Evolutionary conservation across 2,797 vertebrate genomes (phyloP), one percentile per base, ranked within the genome.

Genomic region (Miichthys miiuy): DNA sequence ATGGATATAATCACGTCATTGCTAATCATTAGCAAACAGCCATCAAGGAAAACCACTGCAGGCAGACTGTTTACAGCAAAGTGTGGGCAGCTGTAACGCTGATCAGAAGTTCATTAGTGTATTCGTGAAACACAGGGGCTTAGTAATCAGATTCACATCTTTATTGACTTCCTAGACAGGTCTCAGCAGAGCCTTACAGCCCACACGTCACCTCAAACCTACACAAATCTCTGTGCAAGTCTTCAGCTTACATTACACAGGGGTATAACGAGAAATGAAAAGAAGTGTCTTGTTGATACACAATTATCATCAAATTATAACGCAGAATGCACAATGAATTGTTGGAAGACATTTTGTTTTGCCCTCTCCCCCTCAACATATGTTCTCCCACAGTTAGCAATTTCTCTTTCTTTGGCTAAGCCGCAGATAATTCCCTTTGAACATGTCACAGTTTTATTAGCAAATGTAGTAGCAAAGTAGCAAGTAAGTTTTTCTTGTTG

Each of bases 131-230:
- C 58, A 62, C 54, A n/a, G 54, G 50, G 61, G 50, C 70, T 77
- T 18, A 23, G 58, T 75, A 74, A 81, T 87, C 72, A 82, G 10
- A 82, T 73, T 85, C 68, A 65, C 25, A 62, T 75, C 42, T 60
- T 72, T 66, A 84, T 74, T 69, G 69, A 68, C 64, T 85, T 70
- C 71, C 21, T 75, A 66, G 71, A 76, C 52, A 0, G 70, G 58
- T 78, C 82, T 85, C 81, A 47, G 66, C 72, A 46, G 79, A 56
- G 66, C 52, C 55, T 71, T 23, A 18, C 75, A 47, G 61, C 84
- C 83, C 77, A 87, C 87, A 82, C 79, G 50, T 30, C 18, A 11
- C 68, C 46, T 27, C 38, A 42, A 82, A 80, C 50, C 58, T 68
- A 52, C 51, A 55, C 11, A 25, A 47, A n/a, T 42, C 50, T 62